phyloP scores from a whole-genome alignment of 2,797 vertebrate genomes.

The Brachyalestes nurse region DNA sequence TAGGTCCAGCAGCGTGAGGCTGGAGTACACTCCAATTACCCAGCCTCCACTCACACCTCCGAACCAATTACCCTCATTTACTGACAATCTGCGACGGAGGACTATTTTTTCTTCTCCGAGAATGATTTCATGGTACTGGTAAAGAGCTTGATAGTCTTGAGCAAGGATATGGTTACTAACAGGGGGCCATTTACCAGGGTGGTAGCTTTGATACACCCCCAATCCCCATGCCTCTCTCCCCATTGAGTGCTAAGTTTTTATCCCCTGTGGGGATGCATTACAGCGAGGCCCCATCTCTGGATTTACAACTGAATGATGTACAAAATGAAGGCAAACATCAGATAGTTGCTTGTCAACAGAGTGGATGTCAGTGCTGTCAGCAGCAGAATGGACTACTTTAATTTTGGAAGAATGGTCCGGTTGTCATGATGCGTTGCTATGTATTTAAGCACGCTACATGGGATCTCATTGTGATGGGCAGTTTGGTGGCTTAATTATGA shows the following conservation, averaged over 20 bases:
- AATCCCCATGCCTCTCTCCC: no score
- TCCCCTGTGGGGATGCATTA: neutral
- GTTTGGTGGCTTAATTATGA: constrained; percentile 9
- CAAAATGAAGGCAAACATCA: constrained; percentile 7
- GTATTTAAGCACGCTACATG: constrained; percentile 8
- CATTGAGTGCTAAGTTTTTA: constrained; percentile 9
- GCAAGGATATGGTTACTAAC: constrained; percentile 33
- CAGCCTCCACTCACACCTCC: constrained; percentile 43
- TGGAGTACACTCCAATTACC: constrained; percentile 43
- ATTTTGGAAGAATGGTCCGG: constrained; percentile 3
- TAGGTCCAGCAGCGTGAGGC: constrained; percentile 27
- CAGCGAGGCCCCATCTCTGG: neutral
- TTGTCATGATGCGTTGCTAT: constrained; percentile 16
- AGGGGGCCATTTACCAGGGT: constrained; percentile 39
- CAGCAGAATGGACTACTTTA: neutral
- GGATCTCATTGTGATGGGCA: constrained; percentile 25
- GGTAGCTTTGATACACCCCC: constrained; percentile 26
- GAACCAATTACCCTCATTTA: constrained; percentile 51
- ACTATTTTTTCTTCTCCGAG: constrained; percentile 1
- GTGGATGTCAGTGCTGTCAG: constrained; percentile 10
- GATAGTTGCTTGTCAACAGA: neutral
- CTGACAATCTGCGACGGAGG: constrained; percentile 43
- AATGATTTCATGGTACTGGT: constrained; percentile 13
- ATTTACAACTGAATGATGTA: constrained; percentile 22
- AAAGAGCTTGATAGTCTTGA: constrained; percentile 24